Base-by-base conservation (phyloP, 2,797 vertebrate genomes). In the Melanotaenia boesemani region DNA sequence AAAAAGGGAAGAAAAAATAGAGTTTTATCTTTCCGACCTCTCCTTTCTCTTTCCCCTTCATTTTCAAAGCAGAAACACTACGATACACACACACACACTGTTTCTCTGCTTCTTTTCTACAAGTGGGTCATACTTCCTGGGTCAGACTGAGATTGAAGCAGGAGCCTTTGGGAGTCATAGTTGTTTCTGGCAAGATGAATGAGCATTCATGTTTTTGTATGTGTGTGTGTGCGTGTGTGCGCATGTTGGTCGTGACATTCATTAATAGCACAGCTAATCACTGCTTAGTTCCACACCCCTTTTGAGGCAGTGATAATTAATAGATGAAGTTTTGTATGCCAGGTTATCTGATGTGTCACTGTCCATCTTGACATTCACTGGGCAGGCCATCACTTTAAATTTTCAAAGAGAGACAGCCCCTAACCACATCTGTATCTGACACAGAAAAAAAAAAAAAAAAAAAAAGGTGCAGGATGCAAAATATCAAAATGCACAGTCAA, bases 111-210 rank as follows among this genome's bases (percentile, higher is more conserved):
- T 63, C 37, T 65, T 80, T 81, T 81, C 77, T 55, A 88, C 87
- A 93, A 93, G 86, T 94, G 91, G 92, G 93, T 93, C 92, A 92
- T 32, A 52, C 81, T 77, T 92, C 89, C 83, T 82, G 72, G 89
- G 88, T 90, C 89, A 79, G 79, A 72, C 83, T 67, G 46, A 84
- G 81, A 92, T 87, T 88, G 82, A 88, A 85, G 75, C 77, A 28
- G 28, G 50, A 73, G 37, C 86, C 83, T 70, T 46, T 86, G 92
- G 85, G 91, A 89, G 56, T 70, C 87, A 74, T 67, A 73, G 85
- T 85, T 73, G 78, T 74, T 61, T 86, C 81, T 70, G 50, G 79
- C 74, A 52, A 66, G 54, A 63, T 61, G 74, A 87, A 64, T 16
- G 79, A 68, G 69, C 57, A 39, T 41, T 50, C 22, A n/a, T 44